Base-by-base conservation (phyloP, 2,113 vertebrate species). In the Ictalurus punctatus region DNA sequence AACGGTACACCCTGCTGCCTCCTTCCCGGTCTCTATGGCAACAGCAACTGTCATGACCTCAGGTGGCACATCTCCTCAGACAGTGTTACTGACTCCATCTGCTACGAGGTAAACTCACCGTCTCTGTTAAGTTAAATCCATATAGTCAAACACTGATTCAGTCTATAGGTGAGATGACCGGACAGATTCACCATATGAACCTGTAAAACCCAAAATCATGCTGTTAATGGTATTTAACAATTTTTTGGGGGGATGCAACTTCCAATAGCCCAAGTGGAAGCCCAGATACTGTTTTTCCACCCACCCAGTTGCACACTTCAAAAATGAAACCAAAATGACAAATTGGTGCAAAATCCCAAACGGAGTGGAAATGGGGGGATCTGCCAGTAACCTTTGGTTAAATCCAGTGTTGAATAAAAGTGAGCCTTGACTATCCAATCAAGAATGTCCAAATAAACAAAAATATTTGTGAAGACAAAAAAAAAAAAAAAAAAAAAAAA, bases 21-120 rank as follows among this genome's bases (percentile, higher is more conserved):
- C 96, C 5, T 97, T 97, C 84, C 96, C 97, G 1, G 96, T 97
- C 90, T 96, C 96, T 89, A 90, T 96, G 93, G 94, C 95, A 63
- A 93, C 95, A 0, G 94, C 93, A n/a, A 94, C 96, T 0, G 93
- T 96, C 90, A 95, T 96, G 94, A 91, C 97, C 90, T 92, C 95
- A 6, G 93, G 95, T 25, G 94, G 95, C 1, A 90, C 93, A 21
- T 96, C 97, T 87, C 93, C 97, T 78, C 97, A 97, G 95, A 97
- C 97, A 65, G 96, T 98, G 87, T 93, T 98, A 13, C 91, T 98
- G 92, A 96, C 97, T 76, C 95, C 97, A 16, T 96, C 97, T 0
- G 96, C 97, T 21, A 97, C 97, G 92, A 97, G 97, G 97, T 98
- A 93, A 63, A 61, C 16, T 61, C 12, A 84, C 14, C 30, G 6